Evolutionary conservation across 2,888 invertebrate species (phyloP), one percentile per base, ranked within the genome.

Genomic region (Harpagoxenus sublaevis): DNA sequence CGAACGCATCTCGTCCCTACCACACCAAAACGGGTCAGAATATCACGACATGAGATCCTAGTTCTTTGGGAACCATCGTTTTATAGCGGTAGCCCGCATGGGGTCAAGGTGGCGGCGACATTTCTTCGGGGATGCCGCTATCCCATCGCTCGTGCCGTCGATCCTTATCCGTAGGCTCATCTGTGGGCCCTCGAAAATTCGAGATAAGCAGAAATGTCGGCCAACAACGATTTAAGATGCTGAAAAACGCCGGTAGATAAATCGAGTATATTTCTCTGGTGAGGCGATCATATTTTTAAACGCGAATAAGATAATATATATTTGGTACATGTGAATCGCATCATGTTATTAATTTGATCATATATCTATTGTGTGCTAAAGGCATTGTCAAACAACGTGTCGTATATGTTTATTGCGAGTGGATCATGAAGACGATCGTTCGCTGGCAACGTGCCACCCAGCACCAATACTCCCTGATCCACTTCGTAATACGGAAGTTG

Each of bases 41-140:
- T 73, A 78, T 70, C 42, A 35, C 42, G 81, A 70, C 42, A n/a
- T 31, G 10, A 15, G 68, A 68, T 55, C 12, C 42, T 42, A 23
- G 9, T 35, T 71, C 48, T 35, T 70, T 55, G 48, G 57, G 35
- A 81, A n/a, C n/a, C 35, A 86, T 55, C 88, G 84, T 79, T 92
- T 92, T 91, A 92, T 92, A 92, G 90, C 91, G 84, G 87, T 90
- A 63, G 87, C 88, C 91, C 88, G 87, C 87, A 88, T 89, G 77
- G 86, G 91, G 90, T 92, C 91, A 90, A 89, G 87, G 85, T 86
- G 60, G 70, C 71, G 85, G 86, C 89, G 89, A 91, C 90, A 89
- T 89, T 92, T 91, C 86, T 91, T 90, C 89, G 68, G 78, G 75
- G 86, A 87, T 88, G 85, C 70, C 84, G 85, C 84, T 77, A 23